Conservation (phyloP, 2,113 vertebrate species). For the Hypocryptadius cinnamomeus region DNA sequence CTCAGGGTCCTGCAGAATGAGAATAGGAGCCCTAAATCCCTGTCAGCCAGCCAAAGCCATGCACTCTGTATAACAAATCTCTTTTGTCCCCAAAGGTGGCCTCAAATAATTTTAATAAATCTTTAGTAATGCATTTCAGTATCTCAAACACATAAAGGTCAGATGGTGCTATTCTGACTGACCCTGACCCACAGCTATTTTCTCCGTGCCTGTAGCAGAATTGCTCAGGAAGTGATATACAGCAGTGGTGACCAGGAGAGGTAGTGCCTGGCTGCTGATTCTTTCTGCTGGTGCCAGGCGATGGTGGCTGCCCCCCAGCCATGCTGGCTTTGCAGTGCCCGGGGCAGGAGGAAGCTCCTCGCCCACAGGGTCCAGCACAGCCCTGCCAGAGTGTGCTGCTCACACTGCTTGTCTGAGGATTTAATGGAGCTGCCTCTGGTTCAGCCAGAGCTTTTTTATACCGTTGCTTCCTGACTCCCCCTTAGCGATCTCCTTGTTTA, state of each 20-base stretch:
- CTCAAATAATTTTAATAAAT: constrained; percentile 48
- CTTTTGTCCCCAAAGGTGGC: background rate
- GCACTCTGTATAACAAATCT: background rate
- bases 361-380: background rate
- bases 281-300: too few relatives aligned
- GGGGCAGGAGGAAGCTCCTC: background rate
- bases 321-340: accelerated
- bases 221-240: background rate
- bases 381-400: background rate
- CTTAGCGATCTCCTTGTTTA: background rate
- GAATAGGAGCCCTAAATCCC: constrained; percentile 28
- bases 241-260: background rate
- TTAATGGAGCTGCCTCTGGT: background rate
- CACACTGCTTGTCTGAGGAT: accelerated
- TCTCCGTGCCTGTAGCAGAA: background rate
- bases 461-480: accelerated
- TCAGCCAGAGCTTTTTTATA: background rate
- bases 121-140: background rate
- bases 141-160: background rate
- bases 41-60: background rate
- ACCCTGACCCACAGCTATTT: background rate
- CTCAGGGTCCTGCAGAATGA: background rate
- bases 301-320: background rate
- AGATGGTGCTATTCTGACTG: background rate
- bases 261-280: background rate